A percentile compares a stretch with the other conserved stretches of the same genome.
Evolutionary conservation across 92 coral and sea anemone species (phyloP).

Genomic region (Zoanthus sociatus): DNA sequence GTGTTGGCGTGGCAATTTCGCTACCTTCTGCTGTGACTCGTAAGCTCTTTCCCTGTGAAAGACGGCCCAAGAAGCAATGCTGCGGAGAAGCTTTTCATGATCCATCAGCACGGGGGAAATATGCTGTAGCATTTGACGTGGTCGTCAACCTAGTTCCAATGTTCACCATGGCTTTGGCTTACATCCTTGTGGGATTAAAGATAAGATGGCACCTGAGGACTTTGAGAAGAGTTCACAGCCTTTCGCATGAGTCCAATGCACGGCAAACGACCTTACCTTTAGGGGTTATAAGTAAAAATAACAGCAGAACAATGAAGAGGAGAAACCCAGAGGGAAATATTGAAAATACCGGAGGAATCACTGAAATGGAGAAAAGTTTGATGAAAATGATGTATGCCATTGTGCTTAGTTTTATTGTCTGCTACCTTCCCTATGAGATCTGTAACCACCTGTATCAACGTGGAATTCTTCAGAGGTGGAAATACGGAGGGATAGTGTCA

Average conservation of each 20-base stretch:
- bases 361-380: conserved; percentile 12
- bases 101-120: conserved; percentile 22
- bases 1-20: conserved; percentile 24
- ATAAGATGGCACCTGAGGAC: conserved; percentile 15
- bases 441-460: neutral
- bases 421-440: conserved; percentile 27
- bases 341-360: neutral
- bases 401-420: conserved; percentile 17
- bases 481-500: conserved; percentile 21
- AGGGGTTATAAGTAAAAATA: neutral
- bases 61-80: neutral
- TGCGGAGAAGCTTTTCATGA: neutral
- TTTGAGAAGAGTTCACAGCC: neutral
- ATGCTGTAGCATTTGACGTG: conserved; percentile 39
- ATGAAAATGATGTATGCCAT: conserved; percentile 39
- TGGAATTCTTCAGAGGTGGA: conserved; percentile 21
- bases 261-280: neutral
- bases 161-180: conserved; percentile 24
- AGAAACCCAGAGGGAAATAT: conserved; percentile 2
- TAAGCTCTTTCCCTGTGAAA: neutral
- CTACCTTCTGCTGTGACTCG: conserved; percentile 36
- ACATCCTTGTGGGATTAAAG: conserved; percentile 21
- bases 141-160: conserved; percentile 24
- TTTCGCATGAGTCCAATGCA: neutral
- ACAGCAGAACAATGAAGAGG: neutral